A percentile compares a stretch with the other conserved stretches of the same genome.
Conservation (phyloP, 2,797 vertebrate genomes). For the Smutsia temminckii region DNA sequence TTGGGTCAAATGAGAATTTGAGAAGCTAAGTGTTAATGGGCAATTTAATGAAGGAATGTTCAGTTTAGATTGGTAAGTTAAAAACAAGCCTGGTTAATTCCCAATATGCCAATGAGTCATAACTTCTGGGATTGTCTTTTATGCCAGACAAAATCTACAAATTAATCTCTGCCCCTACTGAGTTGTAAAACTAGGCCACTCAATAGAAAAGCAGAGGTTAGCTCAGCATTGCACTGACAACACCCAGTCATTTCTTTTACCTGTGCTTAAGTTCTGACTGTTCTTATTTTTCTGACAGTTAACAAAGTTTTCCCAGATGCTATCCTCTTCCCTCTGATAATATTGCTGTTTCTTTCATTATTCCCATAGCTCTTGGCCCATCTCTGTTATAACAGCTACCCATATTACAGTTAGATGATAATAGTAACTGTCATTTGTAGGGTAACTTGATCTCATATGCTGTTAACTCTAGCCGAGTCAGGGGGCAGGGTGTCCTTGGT, state of each 20-base stretch:
- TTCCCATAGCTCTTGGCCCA: background rate
- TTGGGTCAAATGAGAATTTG: background rate
- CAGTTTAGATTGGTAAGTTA: background rate
- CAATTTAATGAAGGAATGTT: background rate
- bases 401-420: fast-evolving
- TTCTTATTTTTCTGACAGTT: background rate
- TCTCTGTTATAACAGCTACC: background rate
- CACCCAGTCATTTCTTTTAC: background rate
- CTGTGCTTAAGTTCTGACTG: background rate
- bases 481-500: background rate
- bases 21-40: background rate
- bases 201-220: background rate
- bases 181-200: background rate
- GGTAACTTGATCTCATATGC: background rate
- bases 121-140: background rate
- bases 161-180: background rate
- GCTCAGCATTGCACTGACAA: background rate
- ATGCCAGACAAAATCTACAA: background rate
- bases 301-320: background rate
- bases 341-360: background rate
- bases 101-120: background rate
- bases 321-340: background rate
- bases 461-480: background rate
- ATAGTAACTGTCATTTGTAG: background rate
- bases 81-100: background rate